These are phyloP conservation scores for Pipistrellus pygmaeus DNA, from an alignment of 2,797 vertebrate species.

Conservation along the genomic window DNA sequence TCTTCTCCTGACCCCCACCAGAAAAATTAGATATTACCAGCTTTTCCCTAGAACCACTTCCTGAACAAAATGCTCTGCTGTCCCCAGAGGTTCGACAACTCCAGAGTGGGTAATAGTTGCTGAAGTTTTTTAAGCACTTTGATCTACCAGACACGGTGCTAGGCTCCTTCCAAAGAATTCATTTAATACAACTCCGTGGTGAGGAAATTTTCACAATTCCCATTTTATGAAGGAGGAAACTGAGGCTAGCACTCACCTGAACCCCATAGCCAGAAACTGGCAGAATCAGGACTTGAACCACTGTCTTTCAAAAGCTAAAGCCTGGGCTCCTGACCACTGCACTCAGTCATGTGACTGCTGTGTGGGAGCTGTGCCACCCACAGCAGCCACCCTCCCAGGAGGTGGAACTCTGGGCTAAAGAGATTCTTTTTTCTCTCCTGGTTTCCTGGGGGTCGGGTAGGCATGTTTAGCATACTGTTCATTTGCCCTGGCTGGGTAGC, in stretches of 20 bases:
- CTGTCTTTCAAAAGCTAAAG: constrained; percentile 14
- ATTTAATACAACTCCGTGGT: not conserved
- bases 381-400: not conserved
- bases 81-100: not conserved
- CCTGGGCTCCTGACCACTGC: not conserved
- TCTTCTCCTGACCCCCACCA: not conserved
- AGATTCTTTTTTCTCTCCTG: not conserved
- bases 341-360: not conserved
- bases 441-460: not conserved
- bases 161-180: not conserved
- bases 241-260: not conserved
- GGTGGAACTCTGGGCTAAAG: not conserved
- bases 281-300: not conserved
- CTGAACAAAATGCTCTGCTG: not conserved
- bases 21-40: not conserved
- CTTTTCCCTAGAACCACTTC: not conserved
- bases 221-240: not conserved
- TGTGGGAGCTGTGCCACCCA: fast-evolving
- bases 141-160: not conserved
- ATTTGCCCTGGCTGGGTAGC: not conserved
- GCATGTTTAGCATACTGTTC: not conserved
- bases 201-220: not conserved
- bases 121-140: not conserved
- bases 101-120: not conserved
- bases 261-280: not conserved